Evolutionary conservation across 2,113 vertebrate species (phyloP), one percentile per base, ranked within the genome.

Genomic region (Orcinus orca): DNA sequence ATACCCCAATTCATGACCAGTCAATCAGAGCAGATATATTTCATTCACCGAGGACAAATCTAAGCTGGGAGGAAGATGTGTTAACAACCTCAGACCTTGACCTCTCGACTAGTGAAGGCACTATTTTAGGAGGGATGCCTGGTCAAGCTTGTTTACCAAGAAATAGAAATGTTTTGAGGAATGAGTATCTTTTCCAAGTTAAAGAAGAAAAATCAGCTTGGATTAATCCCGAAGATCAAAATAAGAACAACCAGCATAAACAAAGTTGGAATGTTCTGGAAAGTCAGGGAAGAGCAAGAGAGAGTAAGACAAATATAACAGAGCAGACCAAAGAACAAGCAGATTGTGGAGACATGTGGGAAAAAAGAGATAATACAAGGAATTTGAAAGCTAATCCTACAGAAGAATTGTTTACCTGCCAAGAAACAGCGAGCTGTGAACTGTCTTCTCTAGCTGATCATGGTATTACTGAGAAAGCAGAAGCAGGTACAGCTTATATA

Each of bases 401-500:
- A 65, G 67, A 98, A 95, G 93, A 96, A 83, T 12, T 98, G 97
- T 98, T 98, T 98, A 98, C 96, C 96, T 98, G 98, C 98, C 98
- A 98, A 97, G 91, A 98, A 95, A 92, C 97, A 97, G 95, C 97
- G 89, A 97, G 95, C 63, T 98, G 50, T 98, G 97, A 98, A 98
- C 98, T 98, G 96, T 97, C 98, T 98, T 97, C 97, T 98, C 97
- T 97, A 98, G 98, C 97, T 23, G 90, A 98, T 96, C 97, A 95
- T 90, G 91, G 77, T 97, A 93, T 97, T 97, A 96, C 97, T 93
- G 96, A 97, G 84, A 93, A 98, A 98, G 97, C 97, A 97, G 97
- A 98, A 96, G 97, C 98, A 98, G 97, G 96, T 98, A 98, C 97
- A 97, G 97, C 98, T 98, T 98, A 97, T 98, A 98, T 98, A 98